Percentiles rank a stretch among this genome's conserved stretches.
phyloP scores from a whole-genome alignment of 2,113 vertebrate genomes.

The Gambusia affinis region DNA sequence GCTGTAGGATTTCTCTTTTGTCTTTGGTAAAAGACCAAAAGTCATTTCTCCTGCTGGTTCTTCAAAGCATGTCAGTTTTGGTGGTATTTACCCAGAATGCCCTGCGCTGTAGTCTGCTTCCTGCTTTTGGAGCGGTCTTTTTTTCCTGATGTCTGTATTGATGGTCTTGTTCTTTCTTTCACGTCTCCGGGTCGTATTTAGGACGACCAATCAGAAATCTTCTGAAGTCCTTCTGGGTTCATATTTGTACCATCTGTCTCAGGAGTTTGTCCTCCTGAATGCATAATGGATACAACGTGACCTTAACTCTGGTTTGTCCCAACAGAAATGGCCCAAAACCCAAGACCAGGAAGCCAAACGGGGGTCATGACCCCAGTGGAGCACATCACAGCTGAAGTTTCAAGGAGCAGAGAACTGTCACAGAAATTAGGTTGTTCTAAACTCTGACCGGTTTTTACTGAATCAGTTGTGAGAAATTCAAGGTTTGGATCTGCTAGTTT shows the following conservation, averaged over 20 bases:
- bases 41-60: too few relatives aligned
- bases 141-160: neutral
- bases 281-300: constrained; percentile 37
- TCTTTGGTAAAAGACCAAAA: too few relatives aligned
- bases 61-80: too few relatives aligned
- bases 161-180: constrained; percentile 2
- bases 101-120: too few relatives aligned
- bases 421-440: neutral
- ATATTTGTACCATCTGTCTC: neutral
- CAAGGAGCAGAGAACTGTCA: constrained; percentile 6
- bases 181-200: neutral
- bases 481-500: neutral
- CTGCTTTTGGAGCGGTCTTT: too few relatives aligned
- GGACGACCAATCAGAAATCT: neutral
- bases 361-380: constrained; percentile 36
- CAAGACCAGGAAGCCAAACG: constrained; percentile 45
- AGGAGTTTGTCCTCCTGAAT: constrained; percentile 26
- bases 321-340: constrained; percentile 34
- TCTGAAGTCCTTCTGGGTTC: neutral
- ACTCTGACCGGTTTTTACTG: neutral
- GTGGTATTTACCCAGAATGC: too few relatives aligned
- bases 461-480: neutral
- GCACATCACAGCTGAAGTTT: constrained; percentile 34
- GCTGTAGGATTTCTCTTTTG: too few relatives aligned
- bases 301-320: constrained; percentile 46